Base-by-base conservation (phyloP, 2,797 vertebrate genomes). In the Craterocephalus amniculus region DNA sequence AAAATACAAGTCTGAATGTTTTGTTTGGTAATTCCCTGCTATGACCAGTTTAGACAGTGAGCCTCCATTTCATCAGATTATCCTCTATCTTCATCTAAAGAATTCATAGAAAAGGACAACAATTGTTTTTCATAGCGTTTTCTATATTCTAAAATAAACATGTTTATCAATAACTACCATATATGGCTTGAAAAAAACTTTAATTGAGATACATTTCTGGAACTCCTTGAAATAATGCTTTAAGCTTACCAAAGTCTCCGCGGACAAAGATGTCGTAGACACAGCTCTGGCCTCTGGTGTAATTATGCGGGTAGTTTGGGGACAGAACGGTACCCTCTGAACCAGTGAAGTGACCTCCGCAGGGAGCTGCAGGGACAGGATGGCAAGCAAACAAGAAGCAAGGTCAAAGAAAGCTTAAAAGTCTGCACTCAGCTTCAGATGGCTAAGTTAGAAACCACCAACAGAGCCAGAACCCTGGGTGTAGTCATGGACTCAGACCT, bases 281-380 rank as follows among this genome's bases (percentile, higher is more conserved):
- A 79, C 98, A 99, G 84, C 93, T 96, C 87, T 97, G 97, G 72
- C 96, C 96, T 84, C 94, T 91, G 77, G 95, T 98, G 55, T 99
- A 99, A 93, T 99, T 99, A 91, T 95, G 97, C 4, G 97, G 97
- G 80, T 97, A 99, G 88, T 97, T 98, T 87, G 98, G 97, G 63
- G 98, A 99, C 69, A 99, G 89, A 56, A 99, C 96, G 0, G 97
- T 99, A 74, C 98, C 98, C 92, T 99, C 97, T 67, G 97, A 96
- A 72, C 95, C 95, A 20, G 97, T 98, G 77, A 97, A 97, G 66
- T 95, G 95, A 81, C 96, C 97, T 90, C 97, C 98, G 55, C 97
- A 99, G 7, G 97, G 98, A 80, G 98, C 98, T 99, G 87, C 27
- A 77, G 86, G 76, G 63, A 70, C 35, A 77, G 60, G 64, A 72